phyloP scores from a whole-genome alignment of 2,888 invertebrate species.

The Octonoba sinensis region DNA sequence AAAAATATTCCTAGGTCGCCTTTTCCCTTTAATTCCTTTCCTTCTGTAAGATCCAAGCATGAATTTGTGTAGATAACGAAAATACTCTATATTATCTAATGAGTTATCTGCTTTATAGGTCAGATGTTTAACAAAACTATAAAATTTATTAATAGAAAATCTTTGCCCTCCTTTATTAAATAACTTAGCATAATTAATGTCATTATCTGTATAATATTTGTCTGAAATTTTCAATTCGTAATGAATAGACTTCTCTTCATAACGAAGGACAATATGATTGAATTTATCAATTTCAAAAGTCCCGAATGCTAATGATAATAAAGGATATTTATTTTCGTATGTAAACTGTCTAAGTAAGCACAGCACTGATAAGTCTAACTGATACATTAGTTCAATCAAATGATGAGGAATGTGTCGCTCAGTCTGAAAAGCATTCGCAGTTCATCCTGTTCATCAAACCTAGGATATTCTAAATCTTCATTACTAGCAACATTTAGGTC shows the following conservation, averaged over 20 bases:
- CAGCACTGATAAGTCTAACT: slow-evolving; percentile 21
- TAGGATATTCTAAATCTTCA: slow-evolving; percentile 26
- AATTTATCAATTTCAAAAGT: slow-evolving; percentile 30
- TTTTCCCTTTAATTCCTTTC: slow-evolving; percentile 27
- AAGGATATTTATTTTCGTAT: slow-evolving; percentile 34
- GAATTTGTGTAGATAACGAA: slow-evolving; percentile 25
- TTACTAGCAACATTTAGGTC: slow-evolving; percentile 21
- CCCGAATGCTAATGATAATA: slow-evolving; percentile 21
- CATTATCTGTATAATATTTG: slow-evolving; percentile 24
- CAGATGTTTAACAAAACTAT: slow-evolving; percentile 35
- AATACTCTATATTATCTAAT: slow-evolving; percentile 22
- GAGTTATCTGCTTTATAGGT: slow-evolving; percentile 16
- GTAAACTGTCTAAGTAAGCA: slow-evolving; percentile 38
- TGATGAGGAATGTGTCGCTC: slow-evolving; percentile 19
- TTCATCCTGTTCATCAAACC: slow-evolving; percentile 30
- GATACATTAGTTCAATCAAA: slow-evolving; percentile 18
- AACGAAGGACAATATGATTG: slow-evolving; percentile 17
- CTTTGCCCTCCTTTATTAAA: slow-evolving; percentile 23
- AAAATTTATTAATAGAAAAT: slow-evolving; percentile 20
- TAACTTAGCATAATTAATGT: slow-evolving; percentile 20
- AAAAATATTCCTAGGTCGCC: slow-evolving; percentile 12
- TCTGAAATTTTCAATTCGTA: slow-evolving; percentile 21
- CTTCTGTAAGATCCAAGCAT: slow-evolving; percentile 23
- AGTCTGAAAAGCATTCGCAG: slow-evolving; percentile 14
- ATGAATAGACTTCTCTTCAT: slow-evolving; percentile 25